phyloP scores from a whole-genome alignment of 2,797 vertebrate species.

The Platalea minor region DNA sequence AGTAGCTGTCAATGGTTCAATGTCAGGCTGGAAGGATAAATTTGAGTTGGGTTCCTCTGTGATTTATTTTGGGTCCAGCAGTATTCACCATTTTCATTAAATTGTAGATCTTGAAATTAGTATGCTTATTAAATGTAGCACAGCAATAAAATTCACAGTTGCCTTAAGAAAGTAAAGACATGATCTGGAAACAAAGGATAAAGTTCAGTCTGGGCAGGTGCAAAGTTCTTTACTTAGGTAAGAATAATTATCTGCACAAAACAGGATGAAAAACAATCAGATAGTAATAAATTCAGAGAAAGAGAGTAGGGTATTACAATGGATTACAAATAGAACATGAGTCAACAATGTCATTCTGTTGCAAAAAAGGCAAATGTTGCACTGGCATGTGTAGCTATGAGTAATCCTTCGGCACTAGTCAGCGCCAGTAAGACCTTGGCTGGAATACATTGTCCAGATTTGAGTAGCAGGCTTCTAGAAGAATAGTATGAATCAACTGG shows the following conservation, averaged over 20 bases:
- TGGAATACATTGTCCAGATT: not conserved
- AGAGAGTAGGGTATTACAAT: not conserved
- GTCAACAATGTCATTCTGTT: conserved; percentile 13
- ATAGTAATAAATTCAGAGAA: not conserved
- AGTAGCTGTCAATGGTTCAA: not conserved
- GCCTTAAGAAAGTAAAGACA: not conserved
- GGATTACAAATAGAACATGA: conserved; percentile 41
- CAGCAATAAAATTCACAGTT: not conserved
- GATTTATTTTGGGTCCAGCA: not conserved
- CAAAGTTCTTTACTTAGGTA: not conserved
- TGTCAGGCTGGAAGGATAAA: not conserved
- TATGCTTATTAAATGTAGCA: not conserved
- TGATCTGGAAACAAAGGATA: not conserved
- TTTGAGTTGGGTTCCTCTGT: not conserved
- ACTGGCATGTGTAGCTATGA: conserved; percentile 1
- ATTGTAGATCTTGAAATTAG: not conserved
- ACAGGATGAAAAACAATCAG: not conserved
- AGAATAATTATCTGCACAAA: not conserved
- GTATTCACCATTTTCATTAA: not conserved
- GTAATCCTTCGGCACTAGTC: not conserved
- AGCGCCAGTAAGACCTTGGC: not conserved
- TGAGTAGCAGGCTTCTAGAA: not conserved
- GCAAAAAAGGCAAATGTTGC: not conserved
- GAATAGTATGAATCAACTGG: not conserved
- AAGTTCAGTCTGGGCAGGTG: not conserved